These are phyloP conservation scores for Conus betulinus DNA, from an alignment of 1,140 invertebrate species.

Conservation along the genomic window DNA sequence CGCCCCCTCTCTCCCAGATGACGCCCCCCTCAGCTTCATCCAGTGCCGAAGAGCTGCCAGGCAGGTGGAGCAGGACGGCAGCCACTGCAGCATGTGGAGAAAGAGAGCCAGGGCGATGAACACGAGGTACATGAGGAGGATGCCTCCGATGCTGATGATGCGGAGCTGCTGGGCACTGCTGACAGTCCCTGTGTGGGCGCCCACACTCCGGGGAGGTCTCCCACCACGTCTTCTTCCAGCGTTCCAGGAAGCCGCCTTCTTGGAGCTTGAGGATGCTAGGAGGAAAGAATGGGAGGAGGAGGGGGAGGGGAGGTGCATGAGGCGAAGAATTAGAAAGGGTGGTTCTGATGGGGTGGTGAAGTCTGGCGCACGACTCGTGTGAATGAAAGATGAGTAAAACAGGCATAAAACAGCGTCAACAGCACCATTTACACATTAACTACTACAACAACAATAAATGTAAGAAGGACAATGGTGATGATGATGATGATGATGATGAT, in stretches of 20 bases:
- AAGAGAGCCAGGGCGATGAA: conserved; percentile 1
- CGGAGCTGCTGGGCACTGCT: conserved; percentile 46
- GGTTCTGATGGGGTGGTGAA: too few species aligned
- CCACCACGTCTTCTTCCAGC: conserved; percentile 59
- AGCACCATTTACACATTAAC: too few species aligned
- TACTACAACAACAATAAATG: too few species aligned
- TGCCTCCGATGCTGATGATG: conserved; percentile 54
- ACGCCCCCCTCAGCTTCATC: too few species aligned
- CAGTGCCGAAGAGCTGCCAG: not conserved
- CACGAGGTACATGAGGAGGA: conserved; percentile 51
- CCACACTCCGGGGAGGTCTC: conserved; percentile 10
- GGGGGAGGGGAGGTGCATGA: too few species aligned
- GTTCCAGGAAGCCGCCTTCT: conserved; percentile 59
- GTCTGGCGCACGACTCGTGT: too few species aligned
- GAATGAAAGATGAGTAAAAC: not conserved
- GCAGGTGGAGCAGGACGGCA: not conserved
- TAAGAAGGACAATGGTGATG: too few species aligned
- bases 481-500: too few species aligned
- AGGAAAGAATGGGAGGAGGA: too few species aligned
- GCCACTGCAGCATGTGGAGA: not conserved
- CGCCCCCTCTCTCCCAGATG: too few species aligned
- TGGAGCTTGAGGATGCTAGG: conserved; percentile 62
- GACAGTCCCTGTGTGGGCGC: conserved; percentile 28
- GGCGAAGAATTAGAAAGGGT: too few species aligned
- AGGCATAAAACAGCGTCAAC: not conserved